phyloP scores from a whole-genome alignment of 2,888 invertebrate species.

The Meandrusa payeni region DNA sequence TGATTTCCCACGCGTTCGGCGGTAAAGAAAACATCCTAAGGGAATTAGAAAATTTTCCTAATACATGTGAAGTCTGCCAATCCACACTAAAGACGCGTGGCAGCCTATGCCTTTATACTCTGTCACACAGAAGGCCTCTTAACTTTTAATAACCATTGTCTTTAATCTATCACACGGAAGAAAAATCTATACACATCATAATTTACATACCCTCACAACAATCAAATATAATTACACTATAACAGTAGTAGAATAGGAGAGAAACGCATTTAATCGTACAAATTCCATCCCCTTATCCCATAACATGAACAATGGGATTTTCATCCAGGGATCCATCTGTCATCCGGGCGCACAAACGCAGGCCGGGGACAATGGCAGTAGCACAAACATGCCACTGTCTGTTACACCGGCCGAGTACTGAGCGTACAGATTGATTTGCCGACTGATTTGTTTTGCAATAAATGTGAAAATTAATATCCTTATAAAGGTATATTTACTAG shows the following conservation, averaged over 20 bases:
- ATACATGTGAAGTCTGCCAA: no score
- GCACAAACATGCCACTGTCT: conserved; percentile 44
- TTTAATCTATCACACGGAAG: no score
- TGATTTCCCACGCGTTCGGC: no score
- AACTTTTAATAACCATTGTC: no score
- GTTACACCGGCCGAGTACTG: conserved; percentile 38
- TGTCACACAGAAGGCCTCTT: no score
- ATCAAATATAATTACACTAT: conserved; percentile 9
- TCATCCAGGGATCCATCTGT: conserved; percentile 50
- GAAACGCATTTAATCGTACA: conserved; percentile 21
- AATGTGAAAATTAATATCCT: no score
- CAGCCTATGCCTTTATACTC: no score
- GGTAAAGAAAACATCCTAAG: no score
- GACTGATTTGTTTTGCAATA: conserved; percentile 43
- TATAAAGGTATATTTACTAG: no score
- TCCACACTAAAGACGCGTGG: no score
- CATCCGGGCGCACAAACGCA: conserved; percentile 57
- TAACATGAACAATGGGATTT: conserved; percentile 48
- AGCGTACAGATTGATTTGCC: conserved; percentile 56
- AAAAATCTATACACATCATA: no score
- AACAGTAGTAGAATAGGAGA: not conserved
- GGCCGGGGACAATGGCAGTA: conserved; percentile 46
- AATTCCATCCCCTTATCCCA: conserved; percentile 22
- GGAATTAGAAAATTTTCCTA: no score
- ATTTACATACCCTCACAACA: not conserved